phyloP scores from a whole-genome alignment of 2,113 vertebrate genomes.

The Pandion haliaetus region DNA sequence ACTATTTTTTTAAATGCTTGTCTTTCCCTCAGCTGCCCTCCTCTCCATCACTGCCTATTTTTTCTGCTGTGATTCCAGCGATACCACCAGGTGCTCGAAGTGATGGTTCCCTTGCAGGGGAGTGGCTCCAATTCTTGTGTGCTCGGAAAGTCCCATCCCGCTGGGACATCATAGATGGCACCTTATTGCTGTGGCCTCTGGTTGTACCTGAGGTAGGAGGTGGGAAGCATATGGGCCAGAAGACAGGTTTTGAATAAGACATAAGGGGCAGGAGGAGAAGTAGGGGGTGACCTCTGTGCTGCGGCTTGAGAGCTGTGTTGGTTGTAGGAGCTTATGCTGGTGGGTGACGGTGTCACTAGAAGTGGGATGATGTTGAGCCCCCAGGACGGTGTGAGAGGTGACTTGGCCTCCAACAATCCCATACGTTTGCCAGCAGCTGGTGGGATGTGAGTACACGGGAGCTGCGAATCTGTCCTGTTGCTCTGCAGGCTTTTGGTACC shows the following conservation, averaged over 20 bases:
- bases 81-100: not conserved
- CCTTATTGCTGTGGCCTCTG: not conserved
- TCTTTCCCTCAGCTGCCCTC: not conserved
- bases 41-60: not conserved
- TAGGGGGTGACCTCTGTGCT: not conserved
- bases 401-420: not conserved
- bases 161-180: accelerated
- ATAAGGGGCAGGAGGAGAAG: not conserved
- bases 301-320: not conserved
- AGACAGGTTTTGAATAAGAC: not conserved
- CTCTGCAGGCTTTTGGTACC: not conserved
- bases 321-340: not conserved
- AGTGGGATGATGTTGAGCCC: not conserved
- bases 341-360: not conserved
- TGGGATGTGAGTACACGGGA: not conserved
- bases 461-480: not conserved
- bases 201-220: not conserved
- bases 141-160: not conserved
- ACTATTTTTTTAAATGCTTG: accelerated
- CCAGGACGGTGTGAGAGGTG: no score
- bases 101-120: not conserved
- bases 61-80: not conserved
- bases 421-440: not conserved
- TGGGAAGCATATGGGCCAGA: not conserved
- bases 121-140: accelerated